Evolutionary conservation across 1,140 invertebrate species (phyloP).

Genomic region (Phortica variegata): DNA sequence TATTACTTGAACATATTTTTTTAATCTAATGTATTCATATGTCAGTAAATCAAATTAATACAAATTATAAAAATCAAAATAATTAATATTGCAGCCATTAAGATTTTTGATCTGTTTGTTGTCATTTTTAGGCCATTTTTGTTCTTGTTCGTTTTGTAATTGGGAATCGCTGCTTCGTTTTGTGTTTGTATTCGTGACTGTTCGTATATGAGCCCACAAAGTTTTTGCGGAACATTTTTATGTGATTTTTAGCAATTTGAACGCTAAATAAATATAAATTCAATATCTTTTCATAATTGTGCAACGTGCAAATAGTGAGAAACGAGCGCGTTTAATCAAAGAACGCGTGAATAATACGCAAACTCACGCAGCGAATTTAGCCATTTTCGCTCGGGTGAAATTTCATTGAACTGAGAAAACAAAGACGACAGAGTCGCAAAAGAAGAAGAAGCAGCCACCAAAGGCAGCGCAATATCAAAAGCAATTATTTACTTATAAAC

Average conservation of each 20-base stretch:
- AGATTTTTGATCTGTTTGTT: too few relatives aligned
- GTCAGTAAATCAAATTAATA: too few relatives aligned
- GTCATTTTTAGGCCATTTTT: too few relatives aligned
- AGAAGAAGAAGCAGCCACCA: conserved; percentile 44
- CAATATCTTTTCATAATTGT: conserved; percentile 22
- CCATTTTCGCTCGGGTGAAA: conserved; percentile 49
- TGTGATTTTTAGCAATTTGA: conserved; percentile 45
- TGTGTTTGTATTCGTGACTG: conserved; percentile 51
- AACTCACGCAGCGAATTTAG: conserved; percentile 38
- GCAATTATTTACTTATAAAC: conserved; percentile 52
- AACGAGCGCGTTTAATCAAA: conserved; percentile 20
- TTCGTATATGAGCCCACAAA: conserved; percentile 30
- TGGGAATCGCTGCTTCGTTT: too few relatives aligned
- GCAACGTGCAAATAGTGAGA: too few relatives aligned
- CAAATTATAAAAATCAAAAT: too few relatives aligned
- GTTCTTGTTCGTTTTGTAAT: too few relatives aligned
- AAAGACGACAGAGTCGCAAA: conserved; percentile 43
- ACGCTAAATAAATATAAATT: conserved; percentile 37
- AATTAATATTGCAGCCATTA: too few relatives aligned
- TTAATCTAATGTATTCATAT: too few relatives aligned
- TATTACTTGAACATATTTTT: too few relatives aligned
- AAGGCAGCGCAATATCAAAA: conserved; percentile 43
- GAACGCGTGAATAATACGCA: conserved; percentile 37
- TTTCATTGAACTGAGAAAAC: conserved; percentile 54
- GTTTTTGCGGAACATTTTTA: conserved; percentile 51